Evolutionary conservation across 2,888 invertebrate genomes (phyloP), one percentile per base, ranked within the genome.

Genomic region (Ectobius pallidus): DNA sequence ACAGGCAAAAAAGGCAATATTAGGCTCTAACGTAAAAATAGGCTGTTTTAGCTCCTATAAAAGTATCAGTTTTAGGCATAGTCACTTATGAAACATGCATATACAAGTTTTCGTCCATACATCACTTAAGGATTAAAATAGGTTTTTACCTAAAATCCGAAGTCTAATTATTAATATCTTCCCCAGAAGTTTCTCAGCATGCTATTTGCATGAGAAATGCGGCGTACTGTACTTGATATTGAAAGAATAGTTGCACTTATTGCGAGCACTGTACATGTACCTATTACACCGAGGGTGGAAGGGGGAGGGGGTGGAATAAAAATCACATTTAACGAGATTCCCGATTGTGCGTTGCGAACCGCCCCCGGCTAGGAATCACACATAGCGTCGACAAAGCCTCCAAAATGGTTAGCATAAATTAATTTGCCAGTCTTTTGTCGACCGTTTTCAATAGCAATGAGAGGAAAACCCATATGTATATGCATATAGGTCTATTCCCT

Each of bases 371-470:
- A n/a, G 39, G 73, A 65, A 72, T 62, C 73, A 70, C 74, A 70
- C 72, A 65, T 39, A 58, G 30, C 32, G 42, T 22, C 71, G 71
- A 71, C 74, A 74, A 74, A 72, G 70, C 69, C 74, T 52, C 69
- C 73, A 70, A 74, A 75, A 74, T 75, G 73, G 76, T 75, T 76
- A 76, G 76, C 76, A 76, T 76, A 76, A 76, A 76, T 76, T 76
- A 76, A 76, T 76, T 76, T 76, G 74, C 71, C 73, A 75, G 75
- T 75, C 76, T 76, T 76, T 76, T 76, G 76, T 76, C 46, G 58
- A 67, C 69, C 52, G 63, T 62, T 73, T 73, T 73, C 73, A 71
- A 73, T 68, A 71, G 73, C 71, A 71, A 62, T 30, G 72, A 49
- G 39, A 34, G 67, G 63, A 70, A 69, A 68, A 58, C 73, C 75